Percentiles rank a stretch among this genome's conserved stretches.
Conservation (phyloP, 2,797 vertebrate species). For the Onychomys leucogaster region DNA sequence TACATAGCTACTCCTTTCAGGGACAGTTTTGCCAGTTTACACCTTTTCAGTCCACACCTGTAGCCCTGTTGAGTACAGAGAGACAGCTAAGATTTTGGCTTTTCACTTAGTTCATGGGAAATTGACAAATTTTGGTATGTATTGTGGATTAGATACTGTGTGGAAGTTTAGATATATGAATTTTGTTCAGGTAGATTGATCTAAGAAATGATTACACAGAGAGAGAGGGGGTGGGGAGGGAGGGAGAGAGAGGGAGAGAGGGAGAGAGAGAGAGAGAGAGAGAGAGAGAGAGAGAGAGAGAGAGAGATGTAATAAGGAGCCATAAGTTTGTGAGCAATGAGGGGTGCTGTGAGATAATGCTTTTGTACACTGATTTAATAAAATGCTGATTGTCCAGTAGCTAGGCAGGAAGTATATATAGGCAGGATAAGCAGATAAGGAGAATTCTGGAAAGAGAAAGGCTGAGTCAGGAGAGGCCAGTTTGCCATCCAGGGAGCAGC, state of each 20-base stretch:
- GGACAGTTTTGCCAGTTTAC: neutral
- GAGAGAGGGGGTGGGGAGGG: too few species aligned
- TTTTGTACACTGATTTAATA: too few species aligned
- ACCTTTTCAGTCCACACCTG: neutral
- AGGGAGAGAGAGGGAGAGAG: too few species aligned
- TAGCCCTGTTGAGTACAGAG: neutral
- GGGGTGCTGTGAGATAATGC: too few species aligned
- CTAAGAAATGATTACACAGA: neutral
- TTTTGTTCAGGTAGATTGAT: neutral
- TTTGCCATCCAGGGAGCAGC: too few species aligned
- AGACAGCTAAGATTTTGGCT: neutral
- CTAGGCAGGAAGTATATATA: too few species aligned
- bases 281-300: too few species aligned
- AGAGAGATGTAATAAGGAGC: neutral
- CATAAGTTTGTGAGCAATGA: neutral
- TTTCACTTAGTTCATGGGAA: neutral
- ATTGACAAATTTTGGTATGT: neutral
- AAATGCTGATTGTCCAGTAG: too few species aligned
- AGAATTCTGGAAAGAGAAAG: too few species aligned
- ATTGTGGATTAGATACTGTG: neutral
- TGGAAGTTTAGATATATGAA: neutral
- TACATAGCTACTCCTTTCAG: constrained; percentile 2
- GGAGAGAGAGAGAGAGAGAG: too few species aligned
- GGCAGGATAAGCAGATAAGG: too few species aligned
- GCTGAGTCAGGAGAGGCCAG: too few species aligned